These are phyloP conservation scores for Laothoe populi DNA, from an alignment of 2,888 invertebrate genomes.

Conservation along the genomic window DNA sequence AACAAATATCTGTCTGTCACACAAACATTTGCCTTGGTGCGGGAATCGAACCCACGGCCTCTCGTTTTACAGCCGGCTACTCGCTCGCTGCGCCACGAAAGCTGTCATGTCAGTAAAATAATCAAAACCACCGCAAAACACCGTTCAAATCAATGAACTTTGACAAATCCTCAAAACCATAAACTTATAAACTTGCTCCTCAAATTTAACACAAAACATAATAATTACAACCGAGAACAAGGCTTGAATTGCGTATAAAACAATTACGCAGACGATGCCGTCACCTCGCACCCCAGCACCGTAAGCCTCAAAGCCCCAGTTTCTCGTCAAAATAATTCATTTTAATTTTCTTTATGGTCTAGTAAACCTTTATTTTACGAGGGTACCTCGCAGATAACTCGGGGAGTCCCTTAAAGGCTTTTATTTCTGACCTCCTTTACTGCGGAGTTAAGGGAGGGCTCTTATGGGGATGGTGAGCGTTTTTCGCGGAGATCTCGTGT, in stretches of 20 bases:
- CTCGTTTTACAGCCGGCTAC: no score
- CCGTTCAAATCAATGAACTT: neutral
- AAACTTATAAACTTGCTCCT: constrained; percentile 33
- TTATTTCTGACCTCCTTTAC: constrained; percentile 59
- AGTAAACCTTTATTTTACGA: constrained; percentile 85
- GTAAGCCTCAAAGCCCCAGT: constrained; percentile 43
- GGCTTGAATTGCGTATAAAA: constrained; percentile 50
- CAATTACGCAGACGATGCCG: constrained; percentile 60
- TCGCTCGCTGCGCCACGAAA: no score
- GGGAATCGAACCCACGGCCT: no score
- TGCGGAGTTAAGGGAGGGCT: constrained; percentile 22
- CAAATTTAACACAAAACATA: constrained; percentile 28
- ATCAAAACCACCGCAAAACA: neutral
- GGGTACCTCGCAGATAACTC: constrained; percentile 77
- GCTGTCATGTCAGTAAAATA: no score
- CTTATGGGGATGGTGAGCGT: constrained; percentile 20
- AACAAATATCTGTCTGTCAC: no score
- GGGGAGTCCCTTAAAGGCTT: constrained; percentile 78
- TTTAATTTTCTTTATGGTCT: constrained; percentile 84
- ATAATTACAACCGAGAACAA: constrained; percentile 46
- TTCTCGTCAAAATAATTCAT: constrained; percentile 85
- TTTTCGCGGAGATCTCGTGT: constrained; percentile 12
- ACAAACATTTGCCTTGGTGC: no score
- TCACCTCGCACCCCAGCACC: constrained; percentile 51
- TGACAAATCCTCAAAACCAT: neutral